Evolutionary conservation across 2,113 vertebrate species (phyloP).

Genomic region (Catharus minimus): DNA sequence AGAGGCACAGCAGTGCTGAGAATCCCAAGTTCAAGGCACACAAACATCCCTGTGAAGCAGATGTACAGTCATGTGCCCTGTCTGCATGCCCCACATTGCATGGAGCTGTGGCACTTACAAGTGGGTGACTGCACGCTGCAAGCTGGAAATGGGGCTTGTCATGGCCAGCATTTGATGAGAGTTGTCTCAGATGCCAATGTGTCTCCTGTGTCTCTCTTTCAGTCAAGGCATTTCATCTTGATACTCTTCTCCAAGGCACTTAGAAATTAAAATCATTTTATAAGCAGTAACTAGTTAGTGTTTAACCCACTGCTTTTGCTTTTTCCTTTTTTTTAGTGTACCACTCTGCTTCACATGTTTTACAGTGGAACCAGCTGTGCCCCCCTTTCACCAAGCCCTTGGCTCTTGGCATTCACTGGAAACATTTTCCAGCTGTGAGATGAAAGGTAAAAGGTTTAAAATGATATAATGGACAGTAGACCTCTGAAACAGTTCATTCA

Average conservation of each 20-base stretch:
- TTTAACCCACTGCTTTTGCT: background rate
- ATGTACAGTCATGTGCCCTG: background rate
- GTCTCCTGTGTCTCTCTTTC: background rate
- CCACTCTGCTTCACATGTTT: background rate
- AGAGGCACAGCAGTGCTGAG: background rate
- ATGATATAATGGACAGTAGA: constrained; percentile 4
- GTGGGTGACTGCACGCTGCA: background rate
- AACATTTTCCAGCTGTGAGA: constrained; percentile 40
- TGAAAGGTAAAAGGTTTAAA: constrained; percentile 33
- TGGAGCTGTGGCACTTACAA: background rate
- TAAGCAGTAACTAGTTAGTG: background rate
- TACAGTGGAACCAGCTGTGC: background rate
- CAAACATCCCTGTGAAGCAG: background rate
- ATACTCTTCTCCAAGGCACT: background rate
- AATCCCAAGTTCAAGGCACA: background rate
- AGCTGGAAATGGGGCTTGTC: background rate
- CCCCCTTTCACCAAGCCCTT: background rate
- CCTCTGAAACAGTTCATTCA: constrained; percentile 14
- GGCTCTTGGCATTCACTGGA: background rate
- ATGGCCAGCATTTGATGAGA: background rate
- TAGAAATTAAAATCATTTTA: background rate
- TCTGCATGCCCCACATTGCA: background rate
- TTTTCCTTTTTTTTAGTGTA: background rate
- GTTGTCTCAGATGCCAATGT: background rate
- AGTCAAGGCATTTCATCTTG: background rate